Conservation (phyloP, 2,797 vertebrate species). For the Cottoperca gobio region DNA sequence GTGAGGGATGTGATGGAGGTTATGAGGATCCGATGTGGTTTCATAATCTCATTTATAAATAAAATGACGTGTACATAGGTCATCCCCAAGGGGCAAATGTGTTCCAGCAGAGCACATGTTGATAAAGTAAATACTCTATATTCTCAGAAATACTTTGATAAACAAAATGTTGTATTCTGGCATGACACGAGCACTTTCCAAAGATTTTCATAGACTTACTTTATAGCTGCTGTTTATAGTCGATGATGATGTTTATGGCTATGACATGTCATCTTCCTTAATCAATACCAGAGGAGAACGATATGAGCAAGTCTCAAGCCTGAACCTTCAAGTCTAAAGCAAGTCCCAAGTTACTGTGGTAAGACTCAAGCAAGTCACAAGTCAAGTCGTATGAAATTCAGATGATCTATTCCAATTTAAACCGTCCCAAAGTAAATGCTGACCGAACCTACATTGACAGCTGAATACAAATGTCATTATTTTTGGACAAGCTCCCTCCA, state of each 20-base stretch:
- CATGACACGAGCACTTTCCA: not conserved
- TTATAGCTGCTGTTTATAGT: not conserved
- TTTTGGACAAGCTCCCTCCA: too few relatives aligned
- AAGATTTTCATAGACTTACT: not conserved
- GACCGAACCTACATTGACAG: too few relatives aligned
- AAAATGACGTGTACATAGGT: slow-evolving; percentile 39
- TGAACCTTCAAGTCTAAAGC: too few relatives aligned
- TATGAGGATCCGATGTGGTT: slow-evolving; percentile 61
- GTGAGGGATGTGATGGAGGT: slow-evolving; percentile 63
- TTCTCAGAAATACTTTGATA: not conserved
- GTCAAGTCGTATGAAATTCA: too few relatives aligned
- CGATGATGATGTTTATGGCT: not conserved
- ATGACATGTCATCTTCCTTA: not conserved
- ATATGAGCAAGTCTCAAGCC: too few relatives aligned
- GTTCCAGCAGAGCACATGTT: slow-evolving; percentile 9
- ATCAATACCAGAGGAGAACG: too few relatives aligned
- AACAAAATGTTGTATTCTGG: slow-evolving; percentile 1
- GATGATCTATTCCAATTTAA: too few relatives aligned
- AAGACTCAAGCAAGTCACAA: too few relatives aligned
- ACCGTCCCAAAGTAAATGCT: too few relatives aligned
- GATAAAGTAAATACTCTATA: not conserved
- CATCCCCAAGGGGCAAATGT: slow-evolving; percentile 14
- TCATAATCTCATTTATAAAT: slow-evolving; percentile 69
- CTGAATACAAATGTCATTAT: too few relatives aligned
- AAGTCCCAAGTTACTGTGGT: too few relatives aligned